These are phyloP conservation scores for Gallinago solitaria DNA, from an alignment of 2,797 vertebrate genomes.

Conservation along the genomic window DNA sequence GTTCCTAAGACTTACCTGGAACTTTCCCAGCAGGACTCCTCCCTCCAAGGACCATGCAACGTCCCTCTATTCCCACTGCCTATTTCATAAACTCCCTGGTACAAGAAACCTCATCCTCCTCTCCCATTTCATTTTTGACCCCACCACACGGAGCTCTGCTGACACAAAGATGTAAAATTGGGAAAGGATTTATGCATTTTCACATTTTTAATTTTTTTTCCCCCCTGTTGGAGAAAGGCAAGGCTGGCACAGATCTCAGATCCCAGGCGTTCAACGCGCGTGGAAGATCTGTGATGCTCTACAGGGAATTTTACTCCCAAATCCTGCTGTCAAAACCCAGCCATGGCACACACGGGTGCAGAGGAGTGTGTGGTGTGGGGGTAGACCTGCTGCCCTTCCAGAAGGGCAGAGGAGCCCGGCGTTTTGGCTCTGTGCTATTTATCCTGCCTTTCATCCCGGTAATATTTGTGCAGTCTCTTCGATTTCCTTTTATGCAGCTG, in stretches of 20 bases:
- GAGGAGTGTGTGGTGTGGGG: accelerated
- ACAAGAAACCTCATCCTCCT: not conserved
- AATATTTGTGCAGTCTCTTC: not conserved
- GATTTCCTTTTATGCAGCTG: conserved; percentile 27
- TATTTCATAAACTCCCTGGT: not conserved
- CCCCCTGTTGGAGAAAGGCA: not conserved
- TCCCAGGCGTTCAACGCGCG: not conserved
- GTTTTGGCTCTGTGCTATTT: not conserved
- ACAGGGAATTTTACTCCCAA: not conserved
- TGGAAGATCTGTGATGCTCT: not conserved
- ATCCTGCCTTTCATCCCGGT: not conserved
- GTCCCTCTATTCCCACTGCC: not conserved
- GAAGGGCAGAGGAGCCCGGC: not conserved
- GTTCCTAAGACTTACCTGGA: not conserved
- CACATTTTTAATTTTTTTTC: not conserved
- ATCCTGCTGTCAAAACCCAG: not conserved
- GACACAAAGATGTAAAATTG: not conserved
- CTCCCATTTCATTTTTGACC: not conserved
- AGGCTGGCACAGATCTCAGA: not conserved
- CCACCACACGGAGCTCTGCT: not conserved
- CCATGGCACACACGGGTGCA: accelerated
- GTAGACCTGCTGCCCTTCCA: not conserved
- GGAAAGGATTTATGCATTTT: not conserved
- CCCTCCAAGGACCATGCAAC: not conserved
- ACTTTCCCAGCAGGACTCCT: not conserved